These are phyloP conservation scores for Sebastes vulpes DNA, from an alignment of 2,797 vertebrate genomes.

Conservation along the genomic window DNA sequence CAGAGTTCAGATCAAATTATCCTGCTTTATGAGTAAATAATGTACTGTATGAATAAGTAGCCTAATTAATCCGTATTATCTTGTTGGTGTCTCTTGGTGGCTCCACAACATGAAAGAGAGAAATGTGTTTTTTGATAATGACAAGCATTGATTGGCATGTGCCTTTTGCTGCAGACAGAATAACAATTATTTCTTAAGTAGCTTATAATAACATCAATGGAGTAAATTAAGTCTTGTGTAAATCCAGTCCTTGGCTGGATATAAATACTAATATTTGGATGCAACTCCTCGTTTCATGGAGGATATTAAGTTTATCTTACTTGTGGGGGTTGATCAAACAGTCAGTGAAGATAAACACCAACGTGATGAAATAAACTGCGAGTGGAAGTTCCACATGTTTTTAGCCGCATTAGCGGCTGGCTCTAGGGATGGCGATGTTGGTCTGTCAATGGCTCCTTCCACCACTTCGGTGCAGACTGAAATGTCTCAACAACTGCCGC, in stretches of 20 bases:
- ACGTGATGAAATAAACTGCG: not conserved
- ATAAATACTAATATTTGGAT: constrained; percentile 1
- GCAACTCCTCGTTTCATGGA: not conserved
- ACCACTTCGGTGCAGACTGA: not conserved
- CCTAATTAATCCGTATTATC: constrained; percentile 14
- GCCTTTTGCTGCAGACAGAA: not conserved
- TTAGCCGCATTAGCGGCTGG: not conserved
- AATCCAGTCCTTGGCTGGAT: not conserved
- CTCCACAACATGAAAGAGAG: not conserved
- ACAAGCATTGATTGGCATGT: not conserved
- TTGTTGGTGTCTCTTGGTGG: not conserved
- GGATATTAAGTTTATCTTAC: not conserved
- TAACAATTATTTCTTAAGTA: constrained; percentile 2
- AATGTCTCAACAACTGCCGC: not conserved
- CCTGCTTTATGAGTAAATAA: constrained; percentile 6
- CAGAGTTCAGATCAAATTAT: constrained; percentile 16
- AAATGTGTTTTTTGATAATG: not conserved
- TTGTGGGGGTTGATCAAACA: not conserved
- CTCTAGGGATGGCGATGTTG: not conserved
- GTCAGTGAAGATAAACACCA: not conserved
- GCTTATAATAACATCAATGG: constrained; percentile 1
- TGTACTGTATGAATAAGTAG: not conserved
- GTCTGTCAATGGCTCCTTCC: not conserved
- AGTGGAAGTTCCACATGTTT: not conserved
- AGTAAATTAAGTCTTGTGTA: not conserved